These are phyloP conservation scores for Triplophysa bombifrons DNA, from an alignment of 2,797 vertebrate genomes.

Conservation along the genomic window DNA sequence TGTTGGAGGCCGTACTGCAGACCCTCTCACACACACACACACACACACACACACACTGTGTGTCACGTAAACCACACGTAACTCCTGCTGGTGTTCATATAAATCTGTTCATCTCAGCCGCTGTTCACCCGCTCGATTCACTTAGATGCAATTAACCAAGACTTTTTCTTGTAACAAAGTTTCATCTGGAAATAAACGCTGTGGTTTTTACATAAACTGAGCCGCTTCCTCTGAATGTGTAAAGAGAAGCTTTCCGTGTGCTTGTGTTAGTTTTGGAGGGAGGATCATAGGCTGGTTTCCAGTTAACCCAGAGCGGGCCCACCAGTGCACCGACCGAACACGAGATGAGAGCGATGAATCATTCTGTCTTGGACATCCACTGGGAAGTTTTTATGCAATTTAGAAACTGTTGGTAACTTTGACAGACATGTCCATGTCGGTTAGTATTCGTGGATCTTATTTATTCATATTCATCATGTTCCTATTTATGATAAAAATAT, in stretches of 20 bases:
- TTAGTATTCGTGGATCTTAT: not conserved
- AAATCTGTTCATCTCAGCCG: conserved; percentile 4
- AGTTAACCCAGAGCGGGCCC: not conserved
- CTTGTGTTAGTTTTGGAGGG: conserved; percentile 15
- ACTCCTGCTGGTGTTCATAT: not conserved
- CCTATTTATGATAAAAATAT: not conserved
- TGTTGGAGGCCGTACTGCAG: conserved; percentile 9
- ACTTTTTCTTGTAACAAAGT: not conserved
- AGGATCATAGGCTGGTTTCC: conserved; percentile 18
- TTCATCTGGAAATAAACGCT: not conserved
- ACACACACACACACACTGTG: not conserved
- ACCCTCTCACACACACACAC: not conserved
- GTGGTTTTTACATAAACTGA: not conserved
- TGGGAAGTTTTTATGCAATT: not conserved
- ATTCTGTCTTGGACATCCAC: not conserved
- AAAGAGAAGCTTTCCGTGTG: not conserved
- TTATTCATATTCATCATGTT: too few relatives aligned
- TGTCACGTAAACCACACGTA: not conserved
- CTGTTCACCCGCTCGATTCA: not conserved
- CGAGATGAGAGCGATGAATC: not conserved
- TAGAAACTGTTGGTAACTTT: conserved; percentile 3
- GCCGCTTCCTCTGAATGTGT: not conserved
- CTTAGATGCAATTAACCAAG: not conserved
- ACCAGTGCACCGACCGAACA: not conserved
- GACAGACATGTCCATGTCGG: not conserved